Base-by-base conservation (phyloP, 2,113 vertebrate species). In the Leucopsar rothschildi region DNA sequence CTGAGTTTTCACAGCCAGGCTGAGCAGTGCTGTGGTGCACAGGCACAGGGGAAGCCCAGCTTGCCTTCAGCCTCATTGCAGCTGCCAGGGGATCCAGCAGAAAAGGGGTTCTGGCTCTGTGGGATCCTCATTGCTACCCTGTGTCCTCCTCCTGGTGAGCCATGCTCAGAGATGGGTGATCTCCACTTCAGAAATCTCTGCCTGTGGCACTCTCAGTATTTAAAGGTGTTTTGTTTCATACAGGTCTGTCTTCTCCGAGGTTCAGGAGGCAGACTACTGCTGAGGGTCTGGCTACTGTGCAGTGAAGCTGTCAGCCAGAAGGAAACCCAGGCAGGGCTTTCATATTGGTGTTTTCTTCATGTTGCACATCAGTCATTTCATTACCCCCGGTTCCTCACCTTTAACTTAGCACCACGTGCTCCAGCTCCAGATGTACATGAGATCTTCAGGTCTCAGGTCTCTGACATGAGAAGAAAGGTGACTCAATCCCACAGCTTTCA, bases 131-230 rank as follows among this genome's bases (percentile, higher is more conserved):
- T 1, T 70, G 56, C 31, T 10, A 4, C 28, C 15, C 49, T 33
- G 52, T 1, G 2, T 21, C 27, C 27, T 79, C 7, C 52, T 92
- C 47, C 31, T 50, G 21, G 10, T 12, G 29, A 40, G 49, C 49
- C 1, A 0, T 15, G 55, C 44, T 87, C 1, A 2, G 50, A 40
- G 15, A 25, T 18, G 20, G 13, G 8, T 1, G 1, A 49, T 33
- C 25, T n/a, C 31, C 20, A 25, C 37, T 35, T 60, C 17, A 33
- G 28, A n/a, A 63, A 8, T 47, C 31, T 63, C 45, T 89, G 49
- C 29, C 16, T 40, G 11, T 27, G 29, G 6, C 6, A 2, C n/a
- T 77, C 50, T 69, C 42, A 20, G 63, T 28, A 28, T 65, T 73
- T 66, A 49, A 44, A 82, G 22, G 25, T 21, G 60, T 28, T 68